phyloP scores from a whole-genome alignment of 1,140 invertebrate genomes.

The Tetragonula clypearis region DNA sequence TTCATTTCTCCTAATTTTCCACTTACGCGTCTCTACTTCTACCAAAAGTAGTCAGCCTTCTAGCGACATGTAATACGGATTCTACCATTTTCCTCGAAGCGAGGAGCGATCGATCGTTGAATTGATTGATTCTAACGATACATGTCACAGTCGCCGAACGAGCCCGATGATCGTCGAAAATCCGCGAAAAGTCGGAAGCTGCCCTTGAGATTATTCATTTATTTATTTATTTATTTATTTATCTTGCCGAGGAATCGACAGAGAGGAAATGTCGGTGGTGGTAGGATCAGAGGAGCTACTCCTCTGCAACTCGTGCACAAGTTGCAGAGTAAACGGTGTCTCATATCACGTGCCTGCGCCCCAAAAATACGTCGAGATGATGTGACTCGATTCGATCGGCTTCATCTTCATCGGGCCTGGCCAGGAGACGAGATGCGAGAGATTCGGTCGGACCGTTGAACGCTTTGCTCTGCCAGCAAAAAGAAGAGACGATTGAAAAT shows the following conservation, averaged over 20 bases:
- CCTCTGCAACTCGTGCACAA: background rate
- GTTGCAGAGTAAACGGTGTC: slow-evolving; percentile 33
- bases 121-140: background rate
- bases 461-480: slow-evolving; percentile 42
- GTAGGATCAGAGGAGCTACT: background rate
- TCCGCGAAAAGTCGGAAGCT: background rate
- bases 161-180: background rate
- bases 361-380: slow-evolving; percentile 58
- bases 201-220: background rate
- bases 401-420: slow-evolving; percentile 61
- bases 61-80: too few relatives aligned
- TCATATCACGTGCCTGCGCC: slow-evolving; percentile 14
- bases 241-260: background rate
- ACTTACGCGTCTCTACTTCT: too few relatives aligned
- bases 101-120: background rate
- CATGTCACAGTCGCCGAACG: background rate
- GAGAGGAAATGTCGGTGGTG: too few relatives aligned
- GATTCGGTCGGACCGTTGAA: slow-evolving; percentile 8
- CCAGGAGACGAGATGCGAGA: slow-evolving; percentile 50
- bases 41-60: too few relatives aligned
- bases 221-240: background rate
- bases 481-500: slow-evolving; percentile 65
- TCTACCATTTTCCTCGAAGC: background rate
- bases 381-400: slow-evolving; percentile 46
- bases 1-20: too few relatives aligned